Conservation (phyloP, 2,113 vertebrate genomes). For the Typhlomys cinereus region DNA sequence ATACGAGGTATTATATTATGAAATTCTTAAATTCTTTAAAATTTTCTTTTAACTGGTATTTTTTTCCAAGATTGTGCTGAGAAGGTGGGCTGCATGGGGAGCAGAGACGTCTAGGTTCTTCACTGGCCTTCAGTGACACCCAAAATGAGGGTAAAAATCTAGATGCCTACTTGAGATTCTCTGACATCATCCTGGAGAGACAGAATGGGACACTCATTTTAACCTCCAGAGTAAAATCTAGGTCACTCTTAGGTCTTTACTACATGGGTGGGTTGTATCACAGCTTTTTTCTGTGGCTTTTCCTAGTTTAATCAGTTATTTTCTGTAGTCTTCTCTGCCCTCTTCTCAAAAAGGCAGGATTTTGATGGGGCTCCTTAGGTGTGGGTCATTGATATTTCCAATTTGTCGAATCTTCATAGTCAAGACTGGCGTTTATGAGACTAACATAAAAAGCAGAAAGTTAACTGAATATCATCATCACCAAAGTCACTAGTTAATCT, state of each 20-base stretch:
- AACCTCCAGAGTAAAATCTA: background rate
- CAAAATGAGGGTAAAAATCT: too few relatives aligned
- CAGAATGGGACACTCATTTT: background rate
- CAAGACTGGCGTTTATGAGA: background rate
- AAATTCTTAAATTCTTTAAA: background rate
- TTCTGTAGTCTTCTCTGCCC: background rate
- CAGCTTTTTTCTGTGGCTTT: background rate
- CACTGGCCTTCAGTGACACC: background rate
- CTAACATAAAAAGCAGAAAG: background rate
- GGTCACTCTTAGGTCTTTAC: background rate
- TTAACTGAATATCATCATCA: background rate
- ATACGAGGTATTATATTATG: background rate
- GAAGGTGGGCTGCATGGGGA: background rate
- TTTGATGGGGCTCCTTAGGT: background rate
- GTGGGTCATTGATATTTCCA: background rate
- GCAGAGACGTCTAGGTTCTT: background rate
- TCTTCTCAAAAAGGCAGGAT: background rate
- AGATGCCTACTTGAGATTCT: too few relatives aligned
- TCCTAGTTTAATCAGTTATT: background rate
- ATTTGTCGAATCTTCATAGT: background rate
- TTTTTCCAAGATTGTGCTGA: background rate
- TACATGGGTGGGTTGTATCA: too few relatives aligned
- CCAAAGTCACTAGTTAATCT: background rate
- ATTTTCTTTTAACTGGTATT: background rate
- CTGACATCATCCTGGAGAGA: background rate